Evolutionary conservation across 2,888 invertebrate genomes (phyloP).

Genomic region (Chelonus formosanus): DNA sequence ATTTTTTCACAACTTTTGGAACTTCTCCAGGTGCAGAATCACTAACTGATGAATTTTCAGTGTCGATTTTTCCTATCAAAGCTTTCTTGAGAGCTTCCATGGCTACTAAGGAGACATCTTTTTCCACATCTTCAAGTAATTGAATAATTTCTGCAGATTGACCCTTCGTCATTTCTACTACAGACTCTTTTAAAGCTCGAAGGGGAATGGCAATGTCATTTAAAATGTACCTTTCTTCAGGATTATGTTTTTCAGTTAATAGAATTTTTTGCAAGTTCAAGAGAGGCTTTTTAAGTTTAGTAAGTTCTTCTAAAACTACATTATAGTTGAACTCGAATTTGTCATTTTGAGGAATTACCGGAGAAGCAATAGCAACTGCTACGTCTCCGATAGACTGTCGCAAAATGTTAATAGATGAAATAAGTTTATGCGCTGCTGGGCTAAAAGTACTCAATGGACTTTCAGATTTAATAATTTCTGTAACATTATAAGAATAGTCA

Average conservation of each 20-base stretch:
- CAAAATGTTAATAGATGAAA: slow-evolving; percentile 48
- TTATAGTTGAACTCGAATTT: slow-evolving; percentile 46
- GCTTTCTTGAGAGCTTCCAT: slow-evolving; percentile 48
- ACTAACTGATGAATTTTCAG: slow-evolving; percentile 26
- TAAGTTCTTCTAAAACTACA: slow-evolving; percentile 47
- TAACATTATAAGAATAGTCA: not conserved
- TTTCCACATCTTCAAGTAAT: slow-evolving; percentile 55
- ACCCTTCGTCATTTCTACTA: slow-evolving; percentile 45
- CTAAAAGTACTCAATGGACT: too few species aligned
- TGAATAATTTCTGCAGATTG: slow-evolving; percentile 45
- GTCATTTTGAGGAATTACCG: slow-evolving; percentile 38
- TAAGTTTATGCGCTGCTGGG: slow-evolving; percentile 38
- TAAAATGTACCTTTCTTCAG: slow-evolving; percentile 49
- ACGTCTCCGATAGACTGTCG: slow-evolving; percentile 50
- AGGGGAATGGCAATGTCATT: slow-evolving; percentile 51
- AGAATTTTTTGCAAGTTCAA: slow-evolving; percentile 52
- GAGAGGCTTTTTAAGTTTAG: slow-evolving; percentile 49
- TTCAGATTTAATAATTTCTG: not conserved
- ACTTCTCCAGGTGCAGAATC: slow-evolving; percentile 39
- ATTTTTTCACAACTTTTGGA: slow-evolving; percentile 37
- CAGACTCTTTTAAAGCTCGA: slow-evolving; percentile 45
- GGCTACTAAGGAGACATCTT: slow-evolving; percentile 47
- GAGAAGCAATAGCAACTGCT: slow-evolving; percentile 50
- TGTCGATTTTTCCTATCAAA: slow-evolving; percentile 34
- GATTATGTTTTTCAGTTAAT: slow-evolving; percentile 47